Evolutionary conservation across 2,888 invertebrate species (phyloP).

Genomic region (Tipula helvola): DNA sequence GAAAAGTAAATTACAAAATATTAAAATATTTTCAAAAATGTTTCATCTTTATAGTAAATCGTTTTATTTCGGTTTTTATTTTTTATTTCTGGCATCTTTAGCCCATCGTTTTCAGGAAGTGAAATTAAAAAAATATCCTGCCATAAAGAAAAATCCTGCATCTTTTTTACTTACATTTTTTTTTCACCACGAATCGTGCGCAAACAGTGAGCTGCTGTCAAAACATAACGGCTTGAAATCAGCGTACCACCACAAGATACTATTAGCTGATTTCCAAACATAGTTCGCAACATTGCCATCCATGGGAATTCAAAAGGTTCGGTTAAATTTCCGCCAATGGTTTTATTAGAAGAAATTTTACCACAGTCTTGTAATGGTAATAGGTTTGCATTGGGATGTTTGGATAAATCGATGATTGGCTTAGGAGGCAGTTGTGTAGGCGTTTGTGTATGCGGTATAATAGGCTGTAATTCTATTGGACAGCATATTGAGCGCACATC

Average conservation of each 20-base stretch:
- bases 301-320: slow-evolving; percentile 55
- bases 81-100: no score
- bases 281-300: slow-evolving; percentile 52
- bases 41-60: no score
- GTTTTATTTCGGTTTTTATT: no score
- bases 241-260: slow-evolving; percentile 32
- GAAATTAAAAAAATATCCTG: no score
- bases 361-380: slow-evolving; percentile 40
- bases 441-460: no score
- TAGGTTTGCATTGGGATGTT: slow-evolving; percentile 13
- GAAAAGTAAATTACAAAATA: neutral
- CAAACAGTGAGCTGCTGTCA: slow-evolving; percentile 31
- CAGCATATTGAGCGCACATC: neutral
- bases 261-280: slow-evolving; percentile 14
- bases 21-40: neutral
- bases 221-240: slow-evolving; percentile 25
- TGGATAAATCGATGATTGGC: neutral
- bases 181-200: neutral
- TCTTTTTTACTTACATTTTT: neutral
- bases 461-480: no score
- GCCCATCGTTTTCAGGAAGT: no score
- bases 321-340: slow-evolving; percentile 49
- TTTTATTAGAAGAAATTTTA: slow-evolving; percentile 39
- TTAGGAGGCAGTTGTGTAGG: neutral
- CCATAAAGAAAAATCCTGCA: no score